These are phyloP conservation scores for Plecotus auritus DNA, from an alignment of 2,113 vertebrate genomes.

Conservation along the genomic window DNA sequence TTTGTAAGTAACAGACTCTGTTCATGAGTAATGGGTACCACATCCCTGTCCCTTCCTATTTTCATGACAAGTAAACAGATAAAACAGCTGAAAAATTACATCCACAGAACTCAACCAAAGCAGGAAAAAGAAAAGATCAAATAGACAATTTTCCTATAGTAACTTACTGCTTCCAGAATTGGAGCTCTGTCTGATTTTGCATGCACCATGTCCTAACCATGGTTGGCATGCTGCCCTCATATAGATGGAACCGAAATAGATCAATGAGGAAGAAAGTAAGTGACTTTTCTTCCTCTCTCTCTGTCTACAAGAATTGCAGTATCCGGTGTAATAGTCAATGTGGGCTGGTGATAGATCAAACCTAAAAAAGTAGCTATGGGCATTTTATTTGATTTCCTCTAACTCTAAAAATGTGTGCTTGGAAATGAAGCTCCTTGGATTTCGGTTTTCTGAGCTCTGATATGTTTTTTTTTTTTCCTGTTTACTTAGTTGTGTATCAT, in stretches of 20 bases:
- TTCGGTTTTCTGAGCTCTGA: neutral
- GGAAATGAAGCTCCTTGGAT: neutral
- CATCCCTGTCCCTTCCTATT: neutral
- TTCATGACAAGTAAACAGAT: neutral
- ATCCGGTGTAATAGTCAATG: accelerated
- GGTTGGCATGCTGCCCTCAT: neutral
- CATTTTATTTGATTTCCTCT: neutral
- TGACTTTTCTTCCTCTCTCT: neutral
- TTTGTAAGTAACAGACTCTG: neutral
- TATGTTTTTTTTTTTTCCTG: neutral
- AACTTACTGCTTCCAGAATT: neutral
- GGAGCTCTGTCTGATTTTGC: neutral
- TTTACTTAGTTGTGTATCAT: slow-evolving; percentile 53
- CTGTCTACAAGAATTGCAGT: neutral
- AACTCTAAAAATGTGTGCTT: neutral
- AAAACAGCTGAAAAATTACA: neutral
- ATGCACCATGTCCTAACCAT: neutral
- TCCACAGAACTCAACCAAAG: neutral
- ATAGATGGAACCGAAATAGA: neutral
- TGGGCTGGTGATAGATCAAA: neutral
- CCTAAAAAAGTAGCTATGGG: neutral
- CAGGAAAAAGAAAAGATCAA: neutral
- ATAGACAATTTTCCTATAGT: neutral
- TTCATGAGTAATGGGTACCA: neutral
- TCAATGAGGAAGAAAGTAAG: neutral